These are phyloP conservation scores for Etheostoma cragini DNA, from an alignment of 2,113 vertebrate genomes.

Conservation along the genomic window DNA sequence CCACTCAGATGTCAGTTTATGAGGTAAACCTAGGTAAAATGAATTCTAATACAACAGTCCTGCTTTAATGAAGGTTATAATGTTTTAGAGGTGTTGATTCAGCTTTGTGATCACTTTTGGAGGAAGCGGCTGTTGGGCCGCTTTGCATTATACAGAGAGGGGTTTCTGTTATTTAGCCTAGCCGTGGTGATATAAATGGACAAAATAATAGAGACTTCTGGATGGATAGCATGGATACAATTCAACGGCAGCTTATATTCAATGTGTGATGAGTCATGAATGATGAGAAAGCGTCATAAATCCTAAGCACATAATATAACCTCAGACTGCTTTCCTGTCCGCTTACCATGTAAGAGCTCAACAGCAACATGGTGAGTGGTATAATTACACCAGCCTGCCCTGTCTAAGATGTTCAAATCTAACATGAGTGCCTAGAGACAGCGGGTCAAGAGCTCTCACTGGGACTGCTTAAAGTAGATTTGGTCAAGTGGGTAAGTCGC, in stretches of 20 bases:
- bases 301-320: slow-evolving; percentile 14
- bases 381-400: slow-evolving; percentile 40
- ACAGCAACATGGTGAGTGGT: slow-evolving; percentile 28
- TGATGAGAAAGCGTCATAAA: background rate
- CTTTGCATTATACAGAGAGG: background rate
- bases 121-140: background rate
- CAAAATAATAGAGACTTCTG: background rate
- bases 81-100: background rate
- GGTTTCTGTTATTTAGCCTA: background rate
- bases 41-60: background rate
- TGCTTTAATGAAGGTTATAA: background rate
- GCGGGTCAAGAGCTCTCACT: slow-evolving; percentile 46
- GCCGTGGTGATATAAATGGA: background rate
- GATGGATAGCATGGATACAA: background rate
- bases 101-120: background rate
- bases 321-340: slow-evolving; percentile 14
- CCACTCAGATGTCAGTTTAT: background rate
- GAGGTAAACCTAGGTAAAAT: background rate
- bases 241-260: background rate
- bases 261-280: background rate
- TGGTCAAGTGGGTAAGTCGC: slow-evolving; percentile 13
- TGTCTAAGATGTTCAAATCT: slow-evolving; percentile 22
- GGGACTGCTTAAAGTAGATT: slow-evolving; percentile 36
- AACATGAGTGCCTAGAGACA: slow-evolving; percentile 32
- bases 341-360: background rate